These are phyloP conservation scores for Liopterus haemorrhoidalis DNA, from an alignment of 2,888 invertebrate genomes.

Conservation along the genomic window DNA sequence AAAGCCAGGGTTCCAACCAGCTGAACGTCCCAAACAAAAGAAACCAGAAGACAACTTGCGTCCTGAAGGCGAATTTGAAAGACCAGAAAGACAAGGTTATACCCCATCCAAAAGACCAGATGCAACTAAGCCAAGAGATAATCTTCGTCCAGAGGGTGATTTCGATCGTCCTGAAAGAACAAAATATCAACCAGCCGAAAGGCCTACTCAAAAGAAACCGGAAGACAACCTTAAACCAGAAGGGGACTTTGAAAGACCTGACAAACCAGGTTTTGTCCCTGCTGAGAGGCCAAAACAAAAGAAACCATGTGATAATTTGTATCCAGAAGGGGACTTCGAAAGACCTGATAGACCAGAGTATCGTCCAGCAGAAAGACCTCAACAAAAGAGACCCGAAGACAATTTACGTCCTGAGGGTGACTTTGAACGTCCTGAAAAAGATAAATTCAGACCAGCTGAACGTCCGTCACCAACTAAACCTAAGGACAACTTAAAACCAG, in stretches of 20 bases:
- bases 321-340: constrained; percentile 46
- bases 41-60: constrained; percentile 47
- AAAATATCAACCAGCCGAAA: constrained; percentile 41
- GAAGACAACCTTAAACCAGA: constrained; percentile 43
- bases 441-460: constrained; percentile 38
- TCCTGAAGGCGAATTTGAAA: constrained; percentile 51
- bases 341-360: constrained; percentile 30
- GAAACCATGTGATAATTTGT: constrained; percentile 49
- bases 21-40: constrained; percentile 43
- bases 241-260: constrained; percentile 46
- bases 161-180: constrained; percentile 42
- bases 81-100: constrained; percentile 37
- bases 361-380: constrained; percentile 40
- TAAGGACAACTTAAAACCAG: constrained; percentile 53
- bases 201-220: constrained; percentile 38
- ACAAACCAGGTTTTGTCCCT: constrained; percentile 40
- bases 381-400: constrained; percentile 45
- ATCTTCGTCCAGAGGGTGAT: constrained; percentile 45
- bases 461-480: constrained; percentile 41
- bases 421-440: constrained; percentile 45
- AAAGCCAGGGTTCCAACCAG: constrained; percentile 43
- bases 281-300: constrained; percentile 44
- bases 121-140: constrained; percentile 48
- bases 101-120: constrained; percentile 42
- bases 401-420: constrained; percentile 55